Percentiles rank a stretch among this genome's conserved stretches.
phyloP scores from a whole-genome alignment of 2,888 invertebrate genomes.

The Molorchus minor region DNA sequence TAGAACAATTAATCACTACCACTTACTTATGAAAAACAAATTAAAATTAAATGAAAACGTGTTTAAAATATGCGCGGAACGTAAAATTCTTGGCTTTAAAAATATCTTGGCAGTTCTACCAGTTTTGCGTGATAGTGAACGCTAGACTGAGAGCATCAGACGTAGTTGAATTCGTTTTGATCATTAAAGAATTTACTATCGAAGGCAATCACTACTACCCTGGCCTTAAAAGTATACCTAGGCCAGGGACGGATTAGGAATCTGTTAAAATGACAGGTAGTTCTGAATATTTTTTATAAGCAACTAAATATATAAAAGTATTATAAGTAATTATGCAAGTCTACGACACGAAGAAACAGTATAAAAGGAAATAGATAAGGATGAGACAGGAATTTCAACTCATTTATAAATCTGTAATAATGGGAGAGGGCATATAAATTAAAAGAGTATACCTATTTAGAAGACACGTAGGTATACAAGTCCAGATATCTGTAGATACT shows the following conservation, averaged over 20 bases:
- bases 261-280: background rate
- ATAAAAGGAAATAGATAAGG: too few relatives aligned
- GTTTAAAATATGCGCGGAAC: background rate
- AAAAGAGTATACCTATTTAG: too few relatives aligned
- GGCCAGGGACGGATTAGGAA: constrained; percentile 23
- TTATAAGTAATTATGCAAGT: background rate
- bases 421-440: too few relatives aligned
- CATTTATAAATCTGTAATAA: too few relatives aligned
- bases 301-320: background rate
- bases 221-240: constrained; percentile 23
- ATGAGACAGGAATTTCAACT: too few relatives aligned
- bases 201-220: constrained; percentile 23
- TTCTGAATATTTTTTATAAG: too few relatives aligned
- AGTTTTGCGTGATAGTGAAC: background rate
- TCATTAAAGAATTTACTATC: constrained; percentile 25
- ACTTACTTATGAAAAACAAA: background rate
- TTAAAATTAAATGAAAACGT: background rate
- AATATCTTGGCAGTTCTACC: constrained; percentile 8
- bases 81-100: background rate
- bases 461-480: too few relatives aligned
- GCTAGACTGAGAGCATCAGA: constrained; percentile 17
- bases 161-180: constrained; percentile 27
- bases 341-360: background rate
- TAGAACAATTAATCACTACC: background rate
- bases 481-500: too few relatives aligned